phyloP scores from a whole-genome alignment of 2,888 invertebrate genomes.

The Monopis laevigella region DNA sequence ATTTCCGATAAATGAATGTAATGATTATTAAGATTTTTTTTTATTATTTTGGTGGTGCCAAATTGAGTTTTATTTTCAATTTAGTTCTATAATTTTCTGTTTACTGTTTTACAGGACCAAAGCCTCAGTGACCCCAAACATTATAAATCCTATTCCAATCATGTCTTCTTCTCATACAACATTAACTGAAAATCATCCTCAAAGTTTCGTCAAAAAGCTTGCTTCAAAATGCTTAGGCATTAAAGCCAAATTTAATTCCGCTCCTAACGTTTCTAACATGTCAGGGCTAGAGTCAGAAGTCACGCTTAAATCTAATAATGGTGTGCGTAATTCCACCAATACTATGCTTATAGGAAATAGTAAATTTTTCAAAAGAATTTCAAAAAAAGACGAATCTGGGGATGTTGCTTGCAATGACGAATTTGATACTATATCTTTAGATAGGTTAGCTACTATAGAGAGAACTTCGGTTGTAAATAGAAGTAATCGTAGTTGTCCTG shows the following conservation, averaged over 20 bases:
- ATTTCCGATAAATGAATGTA: background rate
- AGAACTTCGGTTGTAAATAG: slow-evolving; percentile 53
- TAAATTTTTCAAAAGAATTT: slow-evolving; percentile 55
- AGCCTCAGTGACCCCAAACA: slow-evolving; percentile 59
- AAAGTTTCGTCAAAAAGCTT: slow-evolving; percentile 63
- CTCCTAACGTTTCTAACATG: slow-evolving; percentile 58
- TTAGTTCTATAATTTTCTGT: slow-evolving; percentile 15
- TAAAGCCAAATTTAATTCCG: slow-evolving; percentile 58
- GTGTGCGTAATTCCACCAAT: slow-evolving; percentile 38
- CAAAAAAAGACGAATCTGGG: slow-evolving; percentile 56
- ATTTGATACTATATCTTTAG: slow-evolving; percentile 58
- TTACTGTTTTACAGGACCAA: slow-evolving; percentile 54
- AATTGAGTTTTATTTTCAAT: background rate
- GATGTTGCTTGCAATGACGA: slow-evolving; percentile 55
- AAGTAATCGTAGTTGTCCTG: slow-evolving; percentile 58
- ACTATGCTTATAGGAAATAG: slow-evolving; percentile 56
- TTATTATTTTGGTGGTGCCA: slow-evolving; percentile 8
- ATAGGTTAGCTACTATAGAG: slow-evolving; percentile 48
- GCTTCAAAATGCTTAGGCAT: slow-evolving; percentile 64
- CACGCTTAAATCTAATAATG: slow-evolving; percentile 39
- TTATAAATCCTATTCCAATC: slow-evolving; percentile 49
- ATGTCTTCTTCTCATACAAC: slow-evolving; percentile 52
- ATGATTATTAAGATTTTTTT: background rate
- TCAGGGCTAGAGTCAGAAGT: slow-evolving; percentile 38
- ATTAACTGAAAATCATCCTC: slow-evolving; percentile 51